Conservation (phyloP, 1,140 invertebrate genomes). For the Phymastichus coffea region DNA sequence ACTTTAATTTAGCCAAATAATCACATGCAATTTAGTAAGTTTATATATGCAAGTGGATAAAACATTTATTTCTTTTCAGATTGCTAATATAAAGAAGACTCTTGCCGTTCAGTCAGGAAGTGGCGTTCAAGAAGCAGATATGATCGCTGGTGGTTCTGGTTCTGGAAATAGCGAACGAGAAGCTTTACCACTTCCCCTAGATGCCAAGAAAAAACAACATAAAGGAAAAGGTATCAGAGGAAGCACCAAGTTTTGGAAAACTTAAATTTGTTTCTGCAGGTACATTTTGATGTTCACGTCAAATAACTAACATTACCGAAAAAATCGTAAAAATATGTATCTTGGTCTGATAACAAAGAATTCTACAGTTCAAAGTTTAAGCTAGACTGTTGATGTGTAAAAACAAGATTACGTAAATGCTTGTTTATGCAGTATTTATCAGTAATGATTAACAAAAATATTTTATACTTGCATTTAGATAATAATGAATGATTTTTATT, state of each 20-base stretch:
- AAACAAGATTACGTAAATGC: neutral
- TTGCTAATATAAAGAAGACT: conserved; percentile 48
- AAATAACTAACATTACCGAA: neutral
- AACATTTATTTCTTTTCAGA: conserved; percentile 42
- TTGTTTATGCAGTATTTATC: neutral
- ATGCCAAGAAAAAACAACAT: conserved; percentile 51
- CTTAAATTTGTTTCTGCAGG: neutral
- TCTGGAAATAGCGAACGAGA: conserved; percentile 50
- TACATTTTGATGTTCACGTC: too few species aligned
- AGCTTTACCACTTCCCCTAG: conserved; percentile 44
- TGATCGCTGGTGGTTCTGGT: conserved; percentile 48
- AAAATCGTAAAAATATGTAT: neutral
- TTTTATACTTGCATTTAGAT: neutral
- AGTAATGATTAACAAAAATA: neutral
- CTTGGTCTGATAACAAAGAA: neutral
- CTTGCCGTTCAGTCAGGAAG: conserved; percentile 44
- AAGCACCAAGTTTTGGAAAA: conserved; percentile 53
- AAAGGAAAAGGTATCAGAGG: conserved; percentile 52
- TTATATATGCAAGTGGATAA: too few species aligned
- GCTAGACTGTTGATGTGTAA: neutral
- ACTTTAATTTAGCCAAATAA: too few species aligned
- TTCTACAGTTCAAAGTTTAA: neutral
- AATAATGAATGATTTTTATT: conserved; percentile 6
- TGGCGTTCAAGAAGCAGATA: conserved; percentile 51
- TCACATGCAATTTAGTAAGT: too few species aligned